These are phyloP conservation scores for Automeris io DNA, from an alignment of 2,888 invertebrate genomes.

Conservation along the genomic window DNA sequence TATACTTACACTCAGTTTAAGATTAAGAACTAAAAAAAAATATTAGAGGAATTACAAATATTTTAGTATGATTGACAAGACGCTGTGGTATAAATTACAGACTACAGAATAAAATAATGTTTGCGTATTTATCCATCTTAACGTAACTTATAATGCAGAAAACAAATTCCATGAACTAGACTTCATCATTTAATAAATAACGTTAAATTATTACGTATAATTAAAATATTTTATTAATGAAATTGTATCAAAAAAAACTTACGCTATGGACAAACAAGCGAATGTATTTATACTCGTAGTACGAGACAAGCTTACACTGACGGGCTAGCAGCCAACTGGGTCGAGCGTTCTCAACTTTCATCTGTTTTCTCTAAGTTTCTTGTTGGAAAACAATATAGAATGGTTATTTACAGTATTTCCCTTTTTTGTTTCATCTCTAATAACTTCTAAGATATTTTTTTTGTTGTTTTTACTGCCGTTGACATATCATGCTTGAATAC, in stretches of 20 bases:
- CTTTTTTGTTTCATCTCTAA: conserved; percentile 1
- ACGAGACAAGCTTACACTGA: conserved; percentile 10
- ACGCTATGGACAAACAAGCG: not conserved
- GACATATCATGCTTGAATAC: not conserved
- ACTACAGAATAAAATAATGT: too few relatives aligned
- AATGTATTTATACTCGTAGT: not conserved
- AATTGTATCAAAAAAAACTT: not conserved
- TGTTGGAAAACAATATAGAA: conserved; percentile 7
- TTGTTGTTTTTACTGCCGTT: not conserved
- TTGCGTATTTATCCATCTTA: too few relatives aligned
- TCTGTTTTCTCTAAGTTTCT: conserved; percentile 29
- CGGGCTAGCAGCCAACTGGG: conserved; percentile 70
- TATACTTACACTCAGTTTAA: too few relatives aligned
- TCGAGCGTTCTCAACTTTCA: conserved; percentile 68
- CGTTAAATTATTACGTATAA: too few relatives aligned
- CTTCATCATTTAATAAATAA: too few relatives aligned
- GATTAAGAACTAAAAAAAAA: too few relatives aligned
- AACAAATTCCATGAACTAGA: too few relatives aligned
- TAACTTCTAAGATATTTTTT: not conserved
- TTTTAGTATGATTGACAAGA: too few relatives aligned
- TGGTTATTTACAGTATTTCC: conserved; percentile 1
- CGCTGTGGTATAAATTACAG: too few relatives aligned
- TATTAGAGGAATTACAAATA: too few relatives aligned
- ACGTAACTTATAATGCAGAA: too few relatives aligned
- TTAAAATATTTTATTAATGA: too few relatives aligned